Evolutionary conservation across 1,140 invertebrate species (phyloP).

Genomic region (Phymorhynchus buccinoides): DNA sequence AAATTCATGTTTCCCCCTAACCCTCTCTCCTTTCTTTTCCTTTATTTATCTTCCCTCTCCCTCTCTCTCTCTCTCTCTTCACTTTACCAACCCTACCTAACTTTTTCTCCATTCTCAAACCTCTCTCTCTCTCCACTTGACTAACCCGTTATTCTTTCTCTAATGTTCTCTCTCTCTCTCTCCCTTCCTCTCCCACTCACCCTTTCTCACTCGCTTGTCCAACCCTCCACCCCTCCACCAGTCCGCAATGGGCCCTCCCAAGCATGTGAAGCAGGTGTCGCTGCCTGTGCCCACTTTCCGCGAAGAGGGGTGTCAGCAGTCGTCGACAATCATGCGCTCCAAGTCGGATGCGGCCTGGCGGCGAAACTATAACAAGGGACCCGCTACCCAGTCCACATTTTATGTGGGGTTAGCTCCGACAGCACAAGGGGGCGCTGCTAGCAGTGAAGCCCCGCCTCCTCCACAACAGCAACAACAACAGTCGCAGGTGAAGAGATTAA

Average conservation of each 20-base stretch:
- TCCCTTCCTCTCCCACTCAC: neutral
- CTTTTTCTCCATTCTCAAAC: too few relatives aligned
- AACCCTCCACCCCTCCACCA: neutral
- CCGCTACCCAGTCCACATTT: conserved; percentile 32
- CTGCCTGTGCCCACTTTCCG: conserved; percentile 42
- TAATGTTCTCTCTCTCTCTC: neutral
- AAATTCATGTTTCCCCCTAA: too few relatives aligned
- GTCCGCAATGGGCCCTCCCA: neutral
- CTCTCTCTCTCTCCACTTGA: too few relatives aligned
- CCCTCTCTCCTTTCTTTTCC: too few relatives aligned
- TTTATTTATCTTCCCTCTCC: too few relatives aligned
- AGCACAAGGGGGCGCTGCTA: neutral
- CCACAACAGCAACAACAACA: too few relatives aligned
- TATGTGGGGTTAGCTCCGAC: conserved; percentile 35
- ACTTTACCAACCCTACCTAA: too few relatives aligned
- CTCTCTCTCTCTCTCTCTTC: neutral
- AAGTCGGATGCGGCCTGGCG: conserved; percentile 50
- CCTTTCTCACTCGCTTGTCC: too few relatives aligned
- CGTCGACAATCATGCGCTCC: conserved; percentile 45
- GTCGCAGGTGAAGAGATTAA: too few relatives aligned
- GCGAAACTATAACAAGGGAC: neutral
- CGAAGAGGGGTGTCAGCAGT: neutral
- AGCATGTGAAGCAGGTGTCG: conserved; percentile 50
- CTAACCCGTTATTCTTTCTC: too few relatives aligned
- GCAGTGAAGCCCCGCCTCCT: too few relatives aligned